These are phyloP conservation scores for Myrmophylax atrothorax DNA, from an alignment of 2,113 vertebrate genomes.

Conservation along the genomic window DNA sequence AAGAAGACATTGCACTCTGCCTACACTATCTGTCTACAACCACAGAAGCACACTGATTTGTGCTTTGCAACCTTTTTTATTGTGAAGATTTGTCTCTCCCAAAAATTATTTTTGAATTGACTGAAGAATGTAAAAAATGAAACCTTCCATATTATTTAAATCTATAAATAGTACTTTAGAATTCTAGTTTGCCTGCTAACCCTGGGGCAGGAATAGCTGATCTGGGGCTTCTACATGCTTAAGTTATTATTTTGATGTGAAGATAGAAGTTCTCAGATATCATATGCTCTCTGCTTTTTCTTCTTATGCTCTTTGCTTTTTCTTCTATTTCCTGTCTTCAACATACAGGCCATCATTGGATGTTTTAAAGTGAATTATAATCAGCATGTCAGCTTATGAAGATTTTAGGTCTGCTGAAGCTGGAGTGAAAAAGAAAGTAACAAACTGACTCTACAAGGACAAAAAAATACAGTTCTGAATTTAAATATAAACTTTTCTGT, in stretches of 20 bases:
- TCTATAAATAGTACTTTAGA: conserved; percentile 7
- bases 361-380: conserved; percentile 21
- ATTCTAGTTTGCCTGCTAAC: not conserved
- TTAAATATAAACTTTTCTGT: not conserved
- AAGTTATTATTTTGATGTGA: conserved; percentile 26
- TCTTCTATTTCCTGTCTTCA: conserved; percentile 16
- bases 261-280: conserved; percentile 6
- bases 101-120: not conserved
- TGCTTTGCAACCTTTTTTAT: not conserved
- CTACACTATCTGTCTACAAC: not conserved
- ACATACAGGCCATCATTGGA: not conserved
- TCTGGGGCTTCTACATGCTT: not conserved
- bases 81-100: not conserved
- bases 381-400: conserved; percentile 5
- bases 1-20: not conserved
- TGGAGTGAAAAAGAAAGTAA: not conserved
- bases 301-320: not conserved
- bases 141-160: not conserved
- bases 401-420: not conserved
- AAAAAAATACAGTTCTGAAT: not conserved
- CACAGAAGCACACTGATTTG: not conserved
- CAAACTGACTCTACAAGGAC: not conserved
- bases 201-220: not conserved
- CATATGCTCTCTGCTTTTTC: not conserved
- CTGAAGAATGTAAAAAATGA: conserved; percentile 6